These are phyloP conservation scores for Pardalotus punctatus DNA, from an alignment of 2,113 vertebrate genomes.

Conservation along the genomic window DNA sequence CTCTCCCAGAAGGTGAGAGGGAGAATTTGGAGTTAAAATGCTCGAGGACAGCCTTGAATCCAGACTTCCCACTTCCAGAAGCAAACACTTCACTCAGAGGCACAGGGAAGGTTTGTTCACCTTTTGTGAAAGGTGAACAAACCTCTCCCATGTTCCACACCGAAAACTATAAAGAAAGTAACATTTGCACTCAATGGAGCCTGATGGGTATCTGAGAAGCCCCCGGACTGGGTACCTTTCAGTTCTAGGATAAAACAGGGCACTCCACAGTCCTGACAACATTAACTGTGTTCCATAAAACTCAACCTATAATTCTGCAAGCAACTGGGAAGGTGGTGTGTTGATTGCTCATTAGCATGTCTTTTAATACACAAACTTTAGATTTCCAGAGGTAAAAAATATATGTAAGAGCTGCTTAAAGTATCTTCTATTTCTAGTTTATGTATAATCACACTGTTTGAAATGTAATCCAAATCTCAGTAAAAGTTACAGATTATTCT, in stretches of 20 bases:
- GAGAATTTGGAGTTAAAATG: background rate
- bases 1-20: background rate
- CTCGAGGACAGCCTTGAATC: background rate
- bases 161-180: background rate
- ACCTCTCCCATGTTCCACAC: background rate
- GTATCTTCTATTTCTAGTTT: background rate
- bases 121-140: too few relatives aligned
- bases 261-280: background rate
- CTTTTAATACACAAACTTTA: background rate
- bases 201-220: background rate
- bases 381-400: background rate
- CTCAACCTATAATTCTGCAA: background rate
- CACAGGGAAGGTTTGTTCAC: too few relatives aligned
- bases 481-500: background rate
- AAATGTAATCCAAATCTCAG: background rate
- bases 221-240: background rate
- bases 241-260: background rate
- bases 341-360: background rate
- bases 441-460: background rate
- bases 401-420: background rate
- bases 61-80: background rate
- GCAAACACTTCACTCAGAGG: background rate
- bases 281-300: fast-evolving
- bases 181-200: background rate
- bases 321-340: background rate